A percentile compares a stretch with the other conserved stretches of the same genome.
phyloP scores from a whole-genome alignment of 2,888 invertebrate species.

The Pristionchus exspectatus region DNA sequence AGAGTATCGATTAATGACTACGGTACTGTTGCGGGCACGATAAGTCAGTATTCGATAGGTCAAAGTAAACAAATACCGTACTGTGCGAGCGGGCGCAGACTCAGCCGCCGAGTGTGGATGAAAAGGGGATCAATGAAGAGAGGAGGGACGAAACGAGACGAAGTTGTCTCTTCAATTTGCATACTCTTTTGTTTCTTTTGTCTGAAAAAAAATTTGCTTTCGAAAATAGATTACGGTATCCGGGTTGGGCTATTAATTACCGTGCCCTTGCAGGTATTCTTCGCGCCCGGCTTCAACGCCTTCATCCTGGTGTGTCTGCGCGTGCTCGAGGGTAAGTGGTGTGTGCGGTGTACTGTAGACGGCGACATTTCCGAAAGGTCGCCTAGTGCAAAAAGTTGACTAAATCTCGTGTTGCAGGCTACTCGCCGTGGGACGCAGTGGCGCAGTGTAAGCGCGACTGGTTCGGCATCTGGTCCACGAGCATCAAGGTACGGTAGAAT shows the following conservation, averaged over 20 bases:
- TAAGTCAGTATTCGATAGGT: too few relatives aligned
- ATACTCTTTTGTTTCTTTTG: too few relatives aligned
- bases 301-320: slow-evolving; percentile 70
- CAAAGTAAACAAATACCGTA: too few relatives aligned
- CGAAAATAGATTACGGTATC: neutral
- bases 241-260: neutral
- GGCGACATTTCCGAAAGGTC: neutral
- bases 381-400: neutral
- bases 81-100: too few relatives aligned
- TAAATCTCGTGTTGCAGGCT: neutral
- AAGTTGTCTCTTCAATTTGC: too few relatives aligned
- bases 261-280: slow-evolving; percentile 60
- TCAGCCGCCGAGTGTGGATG: too few relatives aligned
- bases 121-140: too few relatives aligned
- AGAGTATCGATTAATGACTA: too few relatives aligned
- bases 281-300: slow-evolving; percentile 69
- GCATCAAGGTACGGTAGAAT: slow-evolving; percentile 58
- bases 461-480: slow-evolving; percentile 62
- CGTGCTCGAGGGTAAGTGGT: slow-evolving; percentile 67
- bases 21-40: too few relatives aligned
- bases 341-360: neutral
- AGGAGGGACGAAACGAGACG: too few relatives aligned
- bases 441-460: slow-evolving; percentile 65
- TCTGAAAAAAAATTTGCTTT: too few relatives aligned
- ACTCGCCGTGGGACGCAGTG: slow-evolving; percentile 57